These are phyloP conservation scores for Pyrocephalus nanus DNA, from an alignment of 2,797 vertebrate genomes.

Conservation along the genomic window DNA sequence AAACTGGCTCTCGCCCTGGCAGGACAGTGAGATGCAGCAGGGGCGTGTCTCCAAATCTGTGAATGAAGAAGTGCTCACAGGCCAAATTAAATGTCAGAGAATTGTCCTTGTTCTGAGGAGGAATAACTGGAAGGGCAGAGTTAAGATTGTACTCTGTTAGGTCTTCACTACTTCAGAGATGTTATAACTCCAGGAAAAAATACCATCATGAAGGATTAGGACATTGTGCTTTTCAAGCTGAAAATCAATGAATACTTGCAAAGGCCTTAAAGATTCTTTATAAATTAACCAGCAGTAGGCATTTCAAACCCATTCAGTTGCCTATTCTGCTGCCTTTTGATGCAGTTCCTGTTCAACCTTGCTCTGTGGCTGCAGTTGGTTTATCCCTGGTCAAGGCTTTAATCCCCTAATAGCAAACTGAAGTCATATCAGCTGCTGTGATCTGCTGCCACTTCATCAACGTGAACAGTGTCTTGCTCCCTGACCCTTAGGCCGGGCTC, in stretches of 20 bases:
- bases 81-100: background rate
- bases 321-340: background rate
- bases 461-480: background rate
- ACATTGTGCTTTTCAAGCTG: background rate
- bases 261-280: background rate
- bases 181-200: background rate
- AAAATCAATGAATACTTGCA: background rate
- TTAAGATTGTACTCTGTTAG: background rate
- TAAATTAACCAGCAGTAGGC: background rate
- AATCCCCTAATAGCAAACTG: background rate
- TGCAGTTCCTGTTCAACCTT: background rate
- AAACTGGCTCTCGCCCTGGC: background rate
- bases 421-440: background rate
- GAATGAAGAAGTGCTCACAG: background rate
- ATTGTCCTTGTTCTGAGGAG: background rate
- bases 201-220: rapidly evolving
- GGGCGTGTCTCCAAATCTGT: background rate
- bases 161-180: rapidly evolving
- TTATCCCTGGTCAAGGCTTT: background rate
- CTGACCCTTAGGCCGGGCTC: background rate
- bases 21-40: background rate
- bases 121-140: background rate
- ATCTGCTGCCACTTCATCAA: background rate
- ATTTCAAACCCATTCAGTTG: background rate
- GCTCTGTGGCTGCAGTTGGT: background rate